A percentile compares a stretch with the other conserved stretches of the same genome.
Evolutionary conservation across 2,888 invertebrate genomes (phyloP).

Genomic region (Phaonia tiefii): DNA sequence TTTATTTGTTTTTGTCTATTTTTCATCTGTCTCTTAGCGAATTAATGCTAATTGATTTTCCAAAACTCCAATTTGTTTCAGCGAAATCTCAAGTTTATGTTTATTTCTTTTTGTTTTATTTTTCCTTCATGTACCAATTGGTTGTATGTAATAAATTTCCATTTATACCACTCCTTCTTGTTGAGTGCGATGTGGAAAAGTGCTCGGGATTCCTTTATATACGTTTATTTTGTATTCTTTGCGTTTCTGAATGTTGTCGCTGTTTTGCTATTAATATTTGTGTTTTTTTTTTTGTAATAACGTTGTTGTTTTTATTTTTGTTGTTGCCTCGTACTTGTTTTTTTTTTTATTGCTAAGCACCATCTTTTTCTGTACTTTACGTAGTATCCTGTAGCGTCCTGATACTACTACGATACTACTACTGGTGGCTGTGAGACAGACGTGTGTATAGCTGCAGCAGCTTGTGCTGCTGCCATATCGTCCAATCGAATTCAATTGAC

Average conservation of each 20-base stretch:
- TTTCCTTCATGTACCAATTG: too few relatives aligned
- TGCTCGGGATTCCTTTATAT: slow-evolving; percentile 37
- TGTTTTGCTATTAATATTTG: too few relatives aligned
- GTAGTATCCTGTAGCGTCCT: too few relatives aligned
- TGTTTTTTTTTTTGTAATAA: neutral
- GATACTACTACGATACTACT: too few relatives aligned
- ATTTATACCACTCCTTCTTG: slow-evolving; percentile 66
- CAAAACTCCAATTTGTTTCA: neutral
- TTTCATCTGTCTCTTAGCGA: neutral
- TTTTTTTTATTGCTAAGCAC: slow-evolving; percentile 63
- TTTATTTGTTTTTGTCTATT: too few relatives aligned
- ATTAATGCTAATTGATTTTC: slow-evolving; percentile 19
- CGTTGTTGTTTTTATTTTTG: neutral
- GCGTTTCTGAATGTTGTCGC: neutral
- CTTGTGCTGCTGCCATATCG: slow-evolving; percentile 65
- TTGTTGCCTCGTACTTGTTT: slow-evolving; percentile 50
- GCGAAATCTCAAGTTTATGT: neutral
- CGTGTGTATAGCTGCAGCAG: slow-evolving; percentile 37
- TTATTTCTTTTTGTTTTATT: neutral
- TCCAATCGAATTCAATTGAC: slow-evolving; percentile 80
- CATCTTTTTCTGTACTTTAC: slow-evolving; percentile 43
- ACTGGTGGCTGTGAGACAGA: too few relatives aligned
- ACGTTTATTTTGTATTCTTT: slow-evolving; percentile 50
- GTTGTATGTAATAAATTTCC: slow-evolving; percentile 65
- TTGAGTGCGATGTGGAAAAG: slow-evolving; percentile 44